Conservation (phyloP, 2,113 vertebrate species). For the Orthochromis indermauri region DNA sequence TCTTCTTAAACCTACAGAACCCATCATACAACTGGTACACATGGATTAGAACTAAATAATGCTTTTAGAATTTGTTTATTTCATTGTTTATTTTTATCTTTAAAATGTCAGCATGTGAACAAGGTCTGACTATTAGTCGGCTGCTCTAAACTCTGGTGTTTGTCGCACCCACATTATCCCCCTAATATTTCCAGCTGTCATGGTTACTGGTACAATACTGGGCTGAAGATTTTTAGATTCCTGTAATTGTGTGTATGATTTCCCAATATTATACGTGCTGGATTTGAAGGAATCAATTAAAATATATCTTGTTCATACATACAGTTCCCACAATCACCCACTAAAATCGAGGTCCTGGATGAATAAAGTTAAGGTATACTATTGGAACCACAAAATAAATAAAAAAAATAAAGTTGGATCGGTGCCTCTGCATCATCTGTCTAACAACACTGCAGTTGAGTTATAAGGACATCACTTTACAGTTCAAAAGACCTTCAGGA, state of each 20-base stretch:
- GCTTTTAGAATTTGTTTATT: fast-evolving
- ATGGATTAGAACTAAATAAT: neutral
- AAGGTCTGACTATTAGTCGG: fast-evolving
- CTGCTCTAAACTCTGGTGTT: fast-evolving
- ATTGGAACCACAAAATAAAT: neutral
- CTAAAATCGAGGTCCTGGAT: fast-evolving
- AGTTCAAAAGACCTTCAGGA: neutral
- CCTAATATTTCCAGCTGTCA: neutral
- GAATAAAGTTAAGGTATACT: neutral
- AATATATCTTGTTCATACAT: neutral
- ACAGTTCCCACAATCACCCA: neutral
- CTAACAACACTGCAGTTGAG: fast-evolving
- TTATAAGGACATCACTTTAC: neutral
- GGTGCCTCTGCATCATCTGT: neutral
- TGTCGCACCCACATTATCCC: fast-evolving
- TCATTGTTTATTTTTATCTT: neutral
- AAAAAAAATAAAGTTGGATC: neutral
- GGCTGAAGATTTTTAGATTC: neutral
- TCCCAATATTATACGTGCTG: neutral
- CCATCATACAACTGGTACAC: neutral
- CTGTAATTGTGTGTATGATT: neutral
- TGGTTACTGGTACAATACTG: neutral
- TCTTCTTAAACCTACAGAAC: neutral
- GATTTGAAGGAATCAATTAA: neutral
- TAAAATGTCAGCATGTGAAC: neutral